Percentiles rank a stretch among this genome's conserved stretches.
These are phyloP conservation scores for Conistra vaccinii DNA, from an alignment of 2,888 invertebrate species.

Conservation along the genomic window DNA sequence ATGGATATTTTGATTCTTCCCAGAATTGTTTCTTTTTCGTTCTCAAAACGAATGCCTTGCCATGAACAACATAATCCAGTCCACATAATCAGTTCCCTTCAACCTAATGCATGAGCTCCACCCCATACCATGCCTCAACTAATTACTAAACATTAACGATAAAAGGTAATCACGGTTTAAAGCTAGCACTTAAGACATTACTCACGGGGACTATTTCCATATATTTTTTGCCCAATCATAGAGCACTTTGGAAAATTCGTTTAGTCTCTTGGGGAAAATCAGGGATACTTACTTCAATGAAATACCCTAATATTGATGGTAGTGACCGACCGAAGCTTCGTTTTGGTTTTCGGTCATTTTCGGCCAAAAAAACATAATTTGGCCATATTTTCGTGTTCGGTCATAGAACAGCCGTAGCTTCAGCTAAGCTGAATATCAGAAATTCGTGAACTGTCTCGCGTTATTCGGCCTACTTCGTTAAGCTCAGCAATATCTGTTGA, in stretches of 20 bases:
- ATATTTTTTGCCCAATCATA: slow-evolving; percentile 41
- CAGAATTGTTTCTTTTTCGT: not conserved
- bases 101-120: slow-evolving; percentile 14
- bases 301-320: not conserved
- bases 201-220: slow-evolving; percentile 31
- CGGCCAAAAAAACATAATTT: no score
- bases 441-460: no score
- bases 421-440: no score
- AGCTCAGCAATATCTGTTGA: no score
- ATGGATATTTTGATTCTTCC: not conserved
- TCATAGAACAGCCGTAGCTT: no score
- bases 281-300: slow-evolving; percentile 17
- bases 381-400: no score
- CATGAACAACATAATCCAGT: slow-evolving; percentile 3
- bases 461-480: no score
- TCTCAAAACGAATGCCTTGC: not conserved
- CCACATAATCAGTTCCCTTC: not conserved
- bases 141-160: slow-evolving; percentile 21
- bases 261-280: slow-evolving; percentile 21
- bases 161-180: slow-evolving; percentile 25
- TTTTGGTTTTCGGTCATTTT: no score
- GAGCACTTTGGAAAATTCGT: slow-evolving; percentile 53
- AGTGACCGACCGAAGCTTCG: no score
- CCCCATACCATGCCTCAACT: slow-evolving; percentile 21
- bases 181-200: slow-evolving; percentile 26